These are phyloP conservation scores for Geococcyx californianus DNA, from an alignment of 2,113 vertebrate genomes.

Conservation along the genomic window DNA sequence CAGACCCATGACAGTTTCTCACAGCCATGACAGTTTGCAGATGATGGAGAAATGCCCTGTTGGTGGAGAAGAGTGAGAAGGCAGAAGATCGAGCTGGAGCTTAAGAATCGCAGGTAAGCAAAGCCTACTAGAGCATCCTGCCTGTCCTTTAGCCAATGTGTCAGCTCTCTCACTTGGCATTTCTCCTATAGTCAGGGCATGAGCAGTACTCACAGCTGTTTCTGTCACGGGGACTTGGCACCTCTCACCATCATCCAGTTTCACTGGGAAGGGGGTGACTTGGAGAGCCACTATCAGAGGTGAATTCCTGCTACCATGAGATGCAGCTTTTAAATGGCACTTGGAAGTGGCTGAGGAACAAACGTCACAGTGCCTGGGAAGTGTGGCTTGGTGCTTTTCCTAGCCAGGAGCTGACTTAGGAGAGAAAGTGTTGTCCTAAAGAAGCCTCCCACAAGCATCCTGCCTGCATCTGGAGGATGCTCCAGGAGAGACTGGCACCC, in stretches of 20 bases:
- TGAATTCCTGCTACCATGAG: background rate
- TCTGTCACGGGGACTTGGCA: background rate
- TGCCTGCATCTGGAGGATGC: background rate
- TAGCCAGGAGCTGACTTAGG: background rate
- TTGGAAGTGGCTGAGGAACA: background rate
- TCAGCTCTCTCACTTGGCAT: background rate
- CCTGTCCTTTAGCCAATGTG: background rate
- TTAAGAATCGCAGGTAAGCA: background rate
- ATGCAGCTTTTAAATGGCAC: background rate
- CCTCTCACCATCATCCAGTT: background rate
- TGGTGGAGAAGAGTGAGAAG: background rate
- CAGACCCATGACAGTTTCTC: background rate
- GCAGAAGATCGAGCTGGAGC: background rate
- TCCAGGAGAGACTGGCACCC: background rate
- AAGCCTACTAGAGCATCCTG: background rate
- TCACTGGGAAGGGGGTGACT: background rate
- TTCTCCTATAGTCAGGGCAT: accelerated
- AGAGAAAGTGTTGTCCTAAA: background rate
- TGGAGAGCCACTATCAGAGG: background rate
- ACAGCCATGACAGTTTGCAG: background rate
- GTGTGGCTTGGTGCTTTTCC: background rate
- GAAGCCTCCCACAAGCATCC: background rate
- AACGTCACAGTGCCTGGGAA: background rate
- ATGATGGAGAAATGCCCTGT: background rate
- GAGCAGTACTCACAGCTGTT: background rate